Evolutionary conservation across 1,140 invertebrate species (phyloP), one percentile per base, ranked within the genome.

Genomic region (Epicauta chinensis): DNA sequence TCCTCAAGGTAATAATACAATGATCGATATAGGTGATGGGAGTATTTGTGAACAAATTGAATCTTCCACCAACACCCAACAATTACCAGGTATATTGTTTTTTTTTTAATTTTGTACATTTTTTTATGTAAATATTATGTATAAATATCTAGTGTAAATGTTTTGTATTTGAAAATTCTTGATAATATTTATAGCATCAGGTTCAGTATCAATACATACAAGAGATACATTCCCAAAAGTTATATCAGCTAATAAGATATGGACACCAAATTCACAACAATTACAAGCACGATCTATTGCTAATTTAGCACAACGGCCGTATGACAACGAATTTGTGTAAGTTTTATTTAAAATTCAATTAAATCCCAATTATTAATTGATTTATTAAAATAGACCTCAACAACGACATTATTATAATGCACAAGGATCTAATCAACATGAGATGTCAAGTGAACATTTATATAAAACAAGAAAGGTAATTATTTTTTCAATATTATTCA

Each of bases 191-290:
- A 9, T 72, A 79, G 77, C 76, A 34, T 79, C 77, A 45, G 77
- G 76, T 40, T 79, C 77, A 15, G 75, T 77, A 50, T 78, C 76
- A 45, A 73, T 77, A 61, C 77, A 76, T 62, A 74, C 75, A 15
- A 70, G 74, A 50, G 75, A 75, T 61, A 66, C 59, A 12, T 65
- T 65, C 61, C 64, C 63, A 30, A 60, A 57, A 59, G 56, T 51
- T 15, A 47, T 63, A 23, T 51, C 56, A 13, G 32, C 51, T 6
- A 63, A 62, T 51, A 62, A 55, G 56, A 55, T 54, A 34, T 58
- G 57, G 53, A 59, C 55, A 10, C 59, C 59, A 15, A 62, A 56
- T 46, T 44, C 50, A n/a, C 55, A 54, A 46, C 57, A 44, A 30
- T 31, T 60, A 16, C 63, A 66, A 48, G 53, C 62, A 16, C 59